Evolutionary conservation across 2,113 vertebrate genomes (phyloP).

Genomic region (Tenebrosternarchus preto): DNA sequence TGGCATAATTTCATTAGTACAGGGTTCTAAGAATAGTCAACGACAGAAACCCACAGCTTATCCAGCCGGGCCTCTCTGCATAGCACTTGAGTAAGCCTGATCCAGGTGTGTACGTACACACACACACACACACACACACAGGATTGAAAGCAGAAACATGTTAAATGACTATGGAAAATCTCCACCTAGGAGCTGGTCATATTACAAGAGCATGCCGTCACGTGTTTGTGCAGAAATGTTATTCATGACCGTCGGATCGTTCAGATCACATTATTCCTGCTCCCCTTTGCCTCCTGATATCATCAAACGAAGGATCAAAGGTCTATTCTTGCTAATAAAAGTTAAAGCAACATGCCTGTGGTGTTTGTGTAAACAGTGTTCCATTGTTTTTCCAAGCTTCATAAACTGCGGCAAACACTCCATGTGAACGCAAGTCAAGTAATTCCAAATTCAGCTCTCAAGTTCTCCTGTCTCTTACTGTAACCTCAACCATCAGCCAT

Average conservation of each 20-base stretch:
- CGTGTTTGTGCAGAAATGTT: too few species aligned
- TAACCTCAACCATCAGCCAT: too few species aligned
- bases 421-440: too few species aligned
- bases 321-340: not conserved
- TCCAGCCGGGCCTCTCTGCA: conserved; percentile 13
- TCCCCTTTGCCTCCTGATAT: not conserved
- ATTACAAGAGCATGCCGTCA: not conserved
- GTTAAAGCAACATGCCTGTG: not conserved
- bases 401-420: too few species aligned
- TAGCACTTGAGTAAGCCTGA: too few species aligned
- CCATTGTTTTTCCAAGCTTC: too few species aligned
- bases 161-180: not conserved
- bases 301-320: not conserved
- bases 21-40: conserved; percentile 47
- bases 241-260: too few species aligned
- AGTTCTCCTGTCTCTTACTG: not conserved
- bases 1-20: conserved; percentile 50
- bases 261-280: not conserved
- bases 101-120: too few species aligned
- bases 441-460: too few species aligned
- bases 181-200: not conserved
- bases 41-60: conserved; percentile 30
- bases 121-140: not conserved
- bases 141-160: not conserved
- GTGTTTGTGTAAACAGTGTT: not conserved